Percentiles rank a stretch among this genome's conserved stretches.
phyloP scores from a whole-genome alignment of 2,113 vertebrate species.

The Tachysurus fulvidraco region DNA sequence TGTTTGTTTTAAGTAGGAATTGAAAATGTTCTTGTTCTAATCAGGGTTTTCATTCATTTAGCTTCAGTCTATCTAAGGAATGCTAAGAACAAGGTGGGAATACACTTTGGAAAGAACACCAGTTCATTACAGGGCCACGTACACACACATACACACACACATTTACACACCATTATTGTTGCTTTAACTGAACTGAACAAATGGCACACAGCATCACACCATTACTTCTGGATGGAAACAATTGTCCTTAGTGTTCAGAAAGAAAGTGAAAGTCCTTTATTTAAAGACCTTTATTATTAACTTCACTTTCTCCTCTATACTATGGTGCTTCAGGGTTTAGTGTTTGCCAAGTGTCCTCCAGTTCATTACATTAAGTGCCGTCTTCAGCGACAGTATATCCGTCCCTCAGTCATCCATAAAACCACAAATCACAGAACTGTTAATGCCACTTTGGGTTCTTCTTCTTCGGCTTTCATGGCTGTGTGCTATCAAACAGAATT shows the following conservation, averaged over 20 bases:
- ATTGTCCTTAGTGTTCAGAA: background rate
- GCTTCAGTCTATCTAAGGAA: background rate
- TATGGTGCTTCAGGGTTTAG: background rate
- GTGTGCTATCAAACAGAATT: background rate
- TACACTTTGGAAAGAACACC: background rate
- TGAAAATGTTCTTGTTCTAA: background rate
- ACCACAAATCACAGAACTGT: background rate
- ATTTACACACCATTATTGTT: background rate
- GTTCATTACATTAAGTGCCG: slow-evolving; percentile 20
- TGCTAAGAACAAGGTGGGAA: background rate
- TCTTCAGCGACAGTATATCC: slow-evolving; percentile 9
- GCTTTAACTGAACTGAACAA: background rate
- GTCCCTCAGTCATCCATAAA: slow-evolving; percentile 24
- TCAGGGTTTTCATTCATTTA: background rate
- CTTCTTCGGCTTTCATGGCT: background rate
- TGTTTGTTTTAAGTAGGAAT: too few relatives aligned
- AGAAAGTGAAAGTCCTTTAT: background rate
- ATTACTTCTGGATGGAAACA: background rate
- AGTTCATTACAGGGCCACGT: background rate
- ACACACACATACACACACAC: background rate
- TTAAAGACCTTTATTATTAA: background rate
- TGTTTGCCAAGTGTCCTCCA: slow-evolving; percentile 1
- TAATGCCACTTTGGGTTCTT: background rate
- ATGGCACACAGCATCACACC: background rate
- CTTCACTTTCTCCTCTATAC: too few relatives aligned